Evolutionary conservation across 1,140 invertebrate genomes (phyloP).

Genomic region (Pachypeltis micranthus): DNA sequence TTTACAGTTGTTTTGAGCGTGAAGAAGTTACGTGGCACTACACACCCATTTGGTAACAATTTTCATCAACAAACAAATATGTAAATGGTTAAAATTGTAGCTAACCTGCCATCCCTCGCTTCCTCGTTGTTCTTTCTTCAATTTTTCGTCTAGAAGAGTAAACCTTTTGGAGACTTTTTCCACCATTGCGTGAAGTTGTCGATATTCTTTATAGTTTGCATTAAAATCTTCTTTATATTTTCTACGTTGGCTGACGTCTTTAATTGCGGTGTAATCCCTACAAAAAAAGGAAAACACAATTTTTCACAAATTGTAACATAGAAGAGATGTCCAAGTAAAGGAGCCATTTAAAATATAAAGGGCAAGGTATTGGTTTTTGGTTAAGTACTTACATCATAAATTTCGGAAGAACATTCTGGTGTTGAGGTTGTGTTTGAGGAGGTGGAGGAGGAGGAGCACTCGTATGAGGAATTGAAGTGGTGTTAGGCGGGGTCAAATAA

Average conservation of each 20-base stretch:
- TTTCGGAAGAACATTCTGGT: constrained; percentile 35
- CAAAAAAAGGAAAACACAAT: constrained; percentile 22
- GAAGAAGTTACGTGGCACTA: too few species aligned
- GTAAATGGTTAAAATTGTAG: background rate
- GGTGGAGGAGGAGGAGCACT: background rate
- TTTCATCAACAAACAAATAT: too few species aligned
- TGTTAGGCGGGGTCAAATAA: constrained; percentile 14
- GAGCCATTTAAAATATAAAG: background rate
- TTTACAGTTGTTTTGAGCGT: too few species aligned
- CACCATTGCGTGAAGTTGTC: constrained; percentile 57
- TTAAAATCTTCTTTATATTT: constrained; percentile 82
- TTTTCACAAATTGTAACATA: too few species aligned
- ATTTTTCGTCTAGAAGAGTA: constrained; percentile 52
- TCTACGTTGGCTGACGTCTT: constrained; percentile 56
- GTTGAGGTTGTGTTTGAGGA: background rate
- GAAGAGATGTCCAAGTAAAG: too few species aligned
- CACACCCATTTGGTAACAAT: too few species aligned
- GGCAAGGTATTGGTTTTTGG: too few species aligned
- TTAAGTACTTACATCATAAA: constrained; percentile 43
- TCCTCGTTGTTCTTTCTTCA: constrained; percentile 37
- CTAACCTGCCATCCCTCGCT: constrained; percentile 41
- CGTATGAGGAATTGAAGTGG: background rate
- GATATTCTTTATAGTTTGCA: constrained; percentile 72
- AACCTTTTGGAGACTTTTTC: constrained; percentile 65
- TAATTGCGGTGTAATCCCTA: constrained; percentile 71